These are phyloP conservation scores for Listronotus oregonensis DNA, from an alignment of 1,140 invertebrate species.

Conservation along the genomic window DNA sequence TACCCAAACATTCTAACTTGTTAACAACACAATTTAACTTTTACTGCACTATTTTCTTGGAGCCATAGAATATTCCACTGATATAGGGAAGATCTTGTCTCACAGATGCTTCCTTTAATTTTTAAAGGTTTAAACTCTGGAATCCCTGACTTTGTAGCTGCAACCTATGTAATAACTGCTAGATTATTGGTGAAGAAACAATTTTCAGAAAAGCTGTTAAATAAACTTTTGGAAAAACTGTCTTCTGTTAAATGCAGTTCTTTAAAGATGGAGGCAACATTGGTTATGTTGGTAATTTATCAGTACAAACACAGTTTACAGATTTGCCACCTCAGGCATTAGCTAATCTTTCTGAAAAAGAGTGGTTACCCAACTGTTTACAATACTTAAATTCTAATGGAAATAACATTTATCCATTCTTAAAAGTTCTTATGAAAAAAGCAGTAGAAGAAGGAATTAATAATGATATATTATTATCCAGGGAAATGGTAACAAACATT, in stretches of 20 bases:
- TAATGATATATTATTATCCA: constrained; percentile 52
- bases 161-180: constrained; percentile 74
- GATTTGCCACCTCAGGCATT: constrained; percentile 60
- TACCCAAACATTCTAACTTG: constrained; percentile 62
- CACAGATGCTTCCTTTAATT: constrained; percentile 71
- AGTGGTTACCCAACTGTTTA: constrained; percentile 60
- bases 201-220: constrained; percentile 65
- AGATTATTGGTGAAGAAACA: constrained; percentile 69
- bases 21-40: constrained; percentile 77
- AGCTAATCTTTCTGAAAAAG: constrained; percentile 57
- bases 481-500: constrained; percentile 59
- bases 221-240: constrained; percentile 66
- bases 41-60: constrained; percentile 76
- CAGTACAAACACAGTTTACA: constrained; percentile 60
- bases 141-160: constrained; percentile 71
- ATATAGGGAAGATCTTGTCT: constrained; percentile 72
- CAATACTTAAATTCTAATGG: constrained; percentile 59
- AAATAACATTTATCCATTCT: constrained; percentile 60
- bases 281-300: constrained; percentile 67
- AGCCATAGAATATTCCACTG: constrained; percentile 62
- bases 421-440: constrained; percentile 60
- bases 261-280: constrained; percentile 61
- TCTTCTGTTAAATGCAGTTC: constrained; percentile 60
- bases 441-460: constrained; percentile 55
- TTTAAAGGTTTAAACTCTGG: constrained; percentile 70